Evolutionary conservation across 2,888 invertebrate species (phyloP).

Genomic region (Clivina fossor): DNA sequence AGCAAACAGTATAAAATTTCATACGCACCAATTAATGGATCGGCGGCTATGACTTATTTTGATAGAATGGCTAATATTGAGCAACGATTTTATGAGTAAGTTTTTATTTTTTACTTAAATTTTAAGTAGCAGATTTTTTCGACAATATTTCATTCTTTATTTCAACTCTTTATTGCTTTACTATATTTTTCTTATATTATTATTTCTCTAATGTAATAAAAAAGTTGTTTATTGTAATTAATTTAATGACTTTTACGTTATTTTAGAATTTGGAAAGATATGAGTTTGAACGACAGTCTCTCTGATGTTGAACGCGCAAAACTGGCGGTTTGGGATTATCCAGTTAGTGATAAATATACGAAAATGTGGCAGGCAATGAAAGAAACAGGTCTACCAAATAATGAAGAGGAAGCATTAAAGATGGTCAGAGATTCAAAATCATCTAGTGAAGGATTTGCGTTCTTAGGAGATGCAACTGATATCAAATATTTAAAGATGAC

Average conservation of each 20-base stretch:
- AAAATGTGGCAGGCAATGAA: conserved; percentile 98
- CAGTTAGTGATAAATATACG: conserved; percentile 96
- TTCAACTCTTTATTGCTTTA: background rate
- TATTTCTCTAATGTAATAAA: background rate
- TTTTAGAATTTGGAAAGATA: conserved; percentile 93
- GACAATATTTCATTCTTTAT: background rate
- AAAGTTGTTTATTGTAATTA: conserved; percentile 2
- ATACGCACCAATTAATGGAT: conserved; percentile 88
- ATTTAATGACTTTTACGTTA: conserved; percentile 27
- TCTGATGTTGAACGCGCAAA: conserved; percentile 88
- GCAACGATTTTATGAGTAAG: conserved; percentile 89
- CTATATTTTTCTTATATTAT: background rate
- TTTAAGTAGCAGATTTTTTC: no score
- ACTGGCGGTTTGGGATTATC: conserved; percentile 98
- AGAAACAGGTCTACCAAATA: conserved; percentile 77
- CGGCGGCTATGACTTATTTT: conserved; percentile 91
- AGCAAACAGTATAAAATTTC: conserved; percentile 96
- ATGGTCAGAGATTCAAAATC: conserved; percentile 68
- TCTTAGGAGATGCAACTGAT: conserved; percentile 85
- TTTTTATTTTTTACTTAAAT: conserved; percentile 38
- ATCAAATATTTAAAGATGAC: conserved; percentile 74
- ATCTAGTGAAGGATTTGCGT: conserved; percentile 82
- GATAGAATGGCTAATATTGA: conserved; percentile 96
- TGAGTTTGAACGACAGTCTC: conserved; percentile 93
- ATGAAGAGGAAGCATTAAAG: conserved; percentile 76